These are phyloP conservation scores for Larimichthys crocea DNA, from an alignment of 2,113 vertebrate genomes.

Conservation along the genomic window DNA sequence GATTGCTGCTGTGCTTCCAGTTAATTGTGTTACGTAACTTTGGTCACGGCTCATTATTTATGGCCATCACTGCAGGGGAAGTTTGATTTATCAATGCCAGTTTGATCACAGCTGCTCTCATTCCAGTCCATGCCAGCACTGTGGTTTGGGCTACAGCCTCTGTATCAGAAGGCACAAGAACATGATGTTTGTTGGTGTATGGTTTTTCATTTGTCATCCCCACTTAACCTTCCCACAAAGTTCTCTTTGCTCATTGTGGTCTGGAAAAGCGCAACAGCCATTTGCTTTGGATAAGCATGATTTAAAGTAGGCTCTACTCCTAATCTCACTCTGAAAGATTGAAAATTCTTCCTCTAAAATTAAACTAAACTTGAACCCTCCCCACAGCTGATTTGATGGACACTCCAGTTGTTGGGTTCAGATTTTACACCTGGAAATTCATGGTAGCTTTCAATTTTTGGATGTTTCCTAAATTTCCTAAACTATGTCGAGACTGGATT, in stretches of 20 bases:
- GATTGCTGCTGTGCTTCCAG: slow-evolving; percentile 35
- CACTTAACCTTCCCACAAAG: background rate
- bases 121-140: slow-evolving; percentile 12
- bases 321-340: too few relatives aligned
- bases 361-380: background rate
- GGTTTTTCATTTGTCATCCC: slow-evolving; percentile 12
- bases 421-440: background rate
- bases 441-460: background rate
- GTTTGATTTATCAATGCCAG: slow-evolving; percentile 60
- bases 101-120: slow-evolving; percentile 45
- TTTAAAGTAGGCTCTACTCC: background rate
- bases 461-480: background rate
- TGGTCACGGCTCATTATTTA: slow-evolving; percentile 57
- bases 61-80: slow-evolving; percentile 36
- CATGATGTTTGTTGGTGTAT: slow-evolving; percentile 21
- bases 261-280: background rate
- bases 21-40: slow-evolving; percentile 54
- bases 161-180: background rate
- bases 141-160: slow-evolving; percentile 10
- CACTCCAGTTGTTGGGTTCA: background rate
- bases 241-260: slow-evolving; percentile 16
- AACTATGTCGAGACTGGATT: background rate
- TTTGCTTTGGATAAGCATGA: slow-evolving; percentile 6
- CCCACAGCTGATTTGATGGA: background rate
- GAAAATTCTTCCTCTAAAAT: background rate